Conservation (phyloP, 92 coral and sea anemone genomes). For the Epizoanthus stellaris region DNA sequence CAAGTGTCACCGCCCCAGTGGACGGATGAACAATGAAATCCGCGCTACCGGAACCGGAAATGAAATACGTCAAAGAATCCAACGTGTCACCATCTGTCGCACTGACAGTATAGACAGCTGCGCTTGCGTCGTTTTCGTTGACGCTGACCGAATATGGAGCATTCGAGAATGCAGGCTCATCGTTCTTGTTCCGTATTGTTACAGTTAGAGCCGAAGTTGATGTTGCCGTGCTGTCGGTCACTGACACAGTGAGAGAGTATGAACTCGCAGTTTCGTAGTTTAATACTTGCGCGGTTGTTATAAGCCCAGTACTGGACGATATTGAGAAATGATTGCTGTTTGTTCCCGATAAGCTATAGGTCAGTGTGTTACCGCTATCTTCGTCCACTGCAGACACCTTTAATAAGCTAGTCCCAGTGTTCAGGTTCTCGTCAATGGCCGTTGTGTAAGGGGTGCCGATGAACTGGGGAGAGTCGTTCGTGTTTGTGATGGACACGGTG, state of each 20-base stretch:
- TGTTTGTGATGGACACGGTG: slow-evolving; percentile 59
- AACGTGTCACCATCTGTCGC: too few relatives aligned
- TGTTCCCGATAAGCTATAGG: slow-evolving; percentile 70
- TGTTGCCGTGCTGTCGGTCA: too few relatives aligned
- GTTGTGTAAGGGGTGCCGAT: slow-evolving; percentile 68
- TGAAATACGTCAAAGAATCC: too few relatives aligned
- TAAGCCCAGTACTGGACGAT: slow-evolving; percentile 62
- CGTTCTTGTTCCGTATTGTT: too few relatives aligned
- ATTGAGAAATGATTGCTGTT: slow-evolving; percentile 65
- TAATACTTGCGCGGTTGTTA: slow-evolving; percentile 40
- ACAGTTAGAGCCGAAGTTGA: too few relatives aligned
- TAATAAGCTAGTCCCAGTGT: slow-evolving; percentile 58
- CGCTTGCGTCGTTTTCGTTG: slow-evolving; percentile 23
- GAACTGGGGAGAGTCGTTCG: slow-evolving; percentile 79
- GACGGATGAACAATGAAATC: too few relatives aligned
- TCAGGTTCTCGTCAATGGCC: slow-evolving; percentile 65
- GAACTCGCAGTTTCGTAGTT: slow-evolving; percentile 60
- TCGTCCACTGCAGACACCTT: slow-evolving; percentile 70
- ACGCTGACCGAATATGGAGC: slow-evolving; percentile 26
- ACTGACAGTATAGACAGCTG: not conserved
- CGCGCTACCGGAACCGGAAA: too few relatives aligned
- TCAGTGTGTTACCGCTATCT: slow-evolving; percentile 68
- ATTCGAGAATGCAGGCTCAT: slow-evolving; percentile 32
- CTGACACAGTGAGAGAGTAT: slow-evolving; percentile 37
- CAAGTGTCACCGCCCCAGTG: too few relatives aligned